A percentile compares a stretch with the other conserved stretches of the same genome.
phyloP scores from a whole-genome alignment of 2,113 vertebrate genomes.

The Macroglossus sobrinus region DNA sequence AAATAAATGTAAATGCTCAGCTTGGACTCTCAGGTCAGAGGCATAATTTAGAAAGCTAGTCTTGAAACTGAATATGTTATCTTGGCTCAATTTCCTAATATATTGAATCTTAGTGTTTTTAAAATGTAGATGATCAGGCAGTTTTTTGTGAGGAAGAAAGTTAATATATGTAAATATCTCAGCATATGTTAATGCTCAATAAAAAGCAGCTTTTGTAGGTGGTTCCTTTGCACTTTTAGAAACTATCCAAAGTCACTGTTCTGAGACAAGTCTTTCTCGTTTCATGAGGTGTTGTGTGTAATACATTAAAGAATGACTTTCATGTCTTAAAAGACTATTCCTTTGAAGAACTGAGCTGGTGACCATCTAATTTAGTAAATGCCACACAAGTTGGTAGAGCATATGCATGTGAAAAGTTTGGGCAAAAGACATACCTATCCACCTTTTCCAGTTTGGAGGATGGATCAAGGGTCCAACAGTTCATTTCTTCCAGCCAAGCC shows the following conservation, averaged over 20 bases:
- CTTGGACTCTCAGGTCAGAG: not conserved
- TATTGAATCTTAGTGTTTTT: not conserved
- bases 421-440: not conserved
- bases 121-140: not conserved
- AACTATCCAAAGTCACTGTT: not conserved
- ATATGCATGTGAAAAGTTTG: not conserved
- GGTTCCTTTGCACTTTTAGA: not conserved
- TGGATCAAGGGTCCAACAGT: not conserved
- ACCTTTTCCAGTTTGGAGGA: not conserved
- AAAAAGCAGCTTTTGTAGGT: not conserved
- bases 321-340: not conserved
- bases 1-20: not conserved
- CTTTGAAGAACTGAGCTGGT: not conserved
- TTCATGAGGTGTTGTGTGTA: not conserved
- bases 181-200: not conserved
- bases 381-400: not conserved
- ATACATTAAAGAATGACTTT: not conserved
- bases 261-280: not conserved
- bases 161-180: not conserved
- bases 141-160: not conserved
- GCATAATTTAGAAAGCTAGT: not conserved
- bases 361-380: not conserved
- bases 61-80: not conserved
- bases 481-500: slow-evolving; percentile 25
- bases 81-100: not conserved